Conservation (phyloP, 2,113 vertebrate species). For the Leptobrachium leishanense region DNA sequence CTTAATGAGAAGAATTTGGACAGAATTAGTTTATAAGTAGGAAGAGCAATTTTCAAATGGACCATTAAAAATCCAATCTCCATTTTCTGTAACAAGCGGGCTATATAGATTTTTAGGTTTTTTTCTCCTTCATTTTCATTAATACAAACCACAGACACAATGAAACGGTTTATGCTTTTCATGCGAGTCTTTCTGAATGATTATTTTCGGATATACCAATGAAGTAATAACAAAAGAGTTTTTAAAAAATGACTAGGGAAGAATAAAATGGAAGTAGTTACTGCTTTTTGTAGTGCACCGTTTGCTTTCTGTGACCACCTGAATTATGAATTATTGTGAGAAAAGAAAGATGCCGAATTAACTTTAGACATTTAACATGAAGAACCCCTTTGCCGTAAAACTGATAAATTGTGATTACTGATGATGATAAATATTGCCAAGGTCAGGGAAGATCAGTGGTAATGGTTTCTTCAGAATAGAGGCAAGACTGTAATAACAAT, state of each 20-base stretch:
- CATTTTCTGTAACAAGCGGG: constrained; percentile 24
- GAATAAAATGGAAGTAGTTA: neutral
- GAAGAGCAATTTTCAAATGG: constrained; percentile 42
- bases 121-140: constrained; percentile 20
- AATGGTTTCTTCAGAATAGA: constrained; percentile 45
- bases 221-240: constrained; percentile 9
- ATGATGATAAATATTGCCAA: constrained; percentile 44
- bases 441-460: constrained; percentile 31
- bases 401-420: constrained; percentile 41
- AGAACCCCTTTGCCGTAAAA: constrained; percentile 39
- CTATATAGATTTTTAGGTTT: constrained; percentile 38
- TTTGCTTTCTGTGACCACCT: constrained; percentile 6
- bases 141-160: constrained; percentile 25
- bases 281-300: neutral
- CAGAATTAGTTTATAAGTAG: constrained; percentile 41
- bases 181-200: constrained; percentile 11
- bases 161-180: constrained; percentile 12
- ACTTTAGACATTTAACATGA: constrained; percentile 29
- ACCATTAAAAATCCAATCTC: constrained; percentile 47
- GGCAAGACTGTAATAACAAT: constrained; percentile 38
- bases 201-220: constrained; percentile 24
- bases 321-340: constrained; percentile 23
- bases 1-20: constrained; percentile 39
- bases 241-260: neutral
- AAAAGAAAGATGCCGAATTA: constrained; percentile 35